Evolutionary conservation across 2,888 invertebrate species (phyloP), one percentile per base, ranked within the genome.

Genomic region (Chouioia cunea): DNA sequence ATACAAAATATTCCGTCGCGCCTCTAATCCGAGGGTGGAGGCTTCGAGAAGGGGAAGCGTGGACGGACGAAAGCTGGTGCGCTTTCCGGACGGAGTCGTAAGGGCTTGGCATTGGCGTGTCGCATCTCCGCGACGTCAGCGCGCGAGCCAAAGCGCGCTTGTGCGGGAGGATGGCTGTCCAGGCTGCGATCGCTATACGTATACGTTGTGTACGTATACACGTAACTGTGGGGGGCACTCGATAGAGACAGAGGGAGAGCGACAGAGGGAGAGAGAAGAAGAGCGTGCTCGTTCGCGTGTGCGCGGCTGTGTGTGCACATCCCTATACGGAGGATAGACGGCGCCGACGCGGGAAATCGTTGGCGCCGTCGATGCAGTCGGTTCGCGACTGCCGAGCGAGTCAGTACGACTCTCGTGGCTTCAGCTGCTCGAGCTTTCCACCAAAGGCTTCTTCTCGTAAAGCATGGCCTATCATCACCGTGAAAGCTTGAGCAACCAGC

Each of bases 301-400:
- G 8, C 0, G 18, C 6, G 16, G 50, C 6, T 50, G 50, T 18
- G 16, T 16, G 50, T 50, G 10, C 50, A 50, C 10, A 27, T 6
- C 27, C 6, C 3, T 27, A 27, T 27, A 27, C 6, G 12, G 36
- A 10, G 36, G 36, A 36, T 12, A 54, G 63, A 56, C 70, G 70
- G 64, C 70, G 70, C 64, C 70, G 64, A 64, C 70, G 70, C 58
- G 70, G 58, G 44, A 68, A 68, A 62, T 62, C 70, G 52, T 27
- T 63, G 68, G 62, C 62, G 68, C 68, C 62, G 20, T 14, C 18
- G 20, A 6, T 18, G 44, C 64, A 70, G 70, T 70, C 70, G 58
- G 53, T 44, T 16, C 14, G 53, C 27, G 68, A 63, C 48, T 22
- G 16, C 48, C 57, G 63, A 36, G 46, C 58, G 23, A 54, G 43